phyloP scores from a whole-genome alignment of 2,888 invertebrate species.

The Aleiodes leptofemur region DNA sequence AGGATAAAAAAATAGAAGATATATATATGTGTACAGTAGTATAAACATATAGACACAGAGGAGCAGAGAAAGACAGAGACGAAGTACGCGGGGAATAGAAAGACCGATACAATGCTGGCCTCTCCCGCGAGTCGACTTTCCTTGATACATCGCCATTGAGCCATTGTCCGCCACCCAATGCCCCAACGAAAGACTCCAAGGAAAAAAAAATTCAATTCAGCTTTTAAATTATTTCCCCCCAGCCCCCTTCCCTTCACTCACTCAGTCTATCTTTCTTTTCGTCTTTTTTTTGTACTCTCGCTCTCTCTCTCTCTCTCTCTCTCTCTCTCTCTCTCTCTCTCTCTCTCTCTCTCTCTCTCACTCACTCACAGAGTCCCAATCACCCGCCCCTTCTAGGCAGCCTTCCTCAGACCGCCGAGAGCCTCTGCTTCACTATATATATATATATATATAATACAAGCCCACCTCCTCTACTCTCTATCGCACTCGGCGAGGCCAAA shows the following conservation, averaged over 20 bases:
- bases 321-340: conserved; percentile 45
- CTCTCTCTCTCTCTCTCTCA: conserved; percentile 49
- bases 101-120: conserved; percentile 74
- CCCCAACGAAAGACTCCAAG: conserved; percentile 74
- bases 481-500: conserved; percentile 37
- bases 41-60: conserved; percentile 59
- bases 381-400: conserved; percentile 50
- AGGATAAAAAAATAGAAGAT: conserved; percentile 25
- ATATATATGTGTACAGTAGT: conserved; percentile 42
- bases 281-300: no score
- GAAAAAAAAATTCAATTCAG: conserved; percentile 75
- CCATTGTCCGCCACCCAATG: conserved; percentile 75
- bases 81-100: conserved; percentile 67
- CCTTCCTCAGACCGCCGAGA: conserved; percentile 28
- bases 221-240: conserved; percentile 75
- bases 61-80: conserved; percentile 52
- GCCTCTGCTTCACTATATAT: background rate
- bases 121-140: conserved; percentile 75
- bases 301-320: conserved; percentile 39
- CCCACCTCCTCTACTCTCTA: conserved; percentile 15
- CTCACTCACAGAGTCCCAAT: conserved; percentile 23
- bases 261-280: conserved; percentile 45
- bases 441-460: conserved; percentile 33
- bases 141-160: conserved; percentile 76
- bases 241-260: conserved; percentile 17